Evolutionary conservation across 2,888 invertebrate species (phyloP), one percentile per base, ranked within the genome.

Genomic region (Embidobia sp.): DNA sequence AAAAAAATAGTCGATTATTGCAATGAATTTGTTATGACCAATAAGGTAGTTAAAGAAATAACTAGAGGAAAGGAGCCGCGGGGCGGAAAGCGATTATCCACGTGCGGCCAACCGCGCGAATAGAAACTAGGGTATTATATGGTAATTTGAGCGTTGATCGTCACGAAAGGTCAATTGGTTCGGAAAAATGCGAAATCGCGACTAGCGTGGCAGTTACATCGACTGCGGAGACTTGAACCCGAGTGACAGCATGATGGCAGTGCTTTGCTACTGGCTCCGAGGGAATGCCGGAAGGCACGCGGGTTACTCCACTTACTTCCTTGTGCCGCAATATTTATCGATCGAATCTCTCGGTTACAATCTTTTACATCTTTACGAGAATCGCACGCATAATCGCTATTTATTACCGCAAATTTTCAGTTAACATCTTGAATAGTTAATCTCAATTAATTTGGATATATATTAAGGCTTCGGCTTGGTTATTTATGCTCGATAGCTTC

Each of bases 231-330:
- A 49, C 16, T 10, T 31, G 48, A 33, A 49, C 16, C 11, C 42
- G 48, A 33, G 26, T 46, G 67, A 55, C 67, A 48, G 55, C 31
- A 51, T 61, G 77, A 72, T 66, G 61, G 53, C 72, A 53, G 67
- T 46, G 76, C 57, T 64, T 64, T 29, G 55, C 66, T 67, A 55
- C 66, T 48, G 48, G 55, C 66, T 75, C n/a, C 57, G 40, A 51
- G 64, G 53, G 22, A 59, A 51, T 53, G 76, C 70, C 76, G 70
- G 70, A 70, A 76, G 76, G 76, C 64, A 64, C 70, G 59, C 70
- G 64, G 64, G 70, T 64, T 70, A 76, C 76, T 76, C 76, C 40
- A 76, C 66, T 76, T 76, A 70, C 64, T 69, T 76, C 64, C 64
- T 51, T 46, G 53, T 59, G 51, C 49, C 6, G 18, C 26, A 15